Evolutionary conservation across 2,113 vertebrate genomes (phyloP), one percentile per base, ranked within the genome.

Genomic region (Istiophorus platypterus): DNA sequence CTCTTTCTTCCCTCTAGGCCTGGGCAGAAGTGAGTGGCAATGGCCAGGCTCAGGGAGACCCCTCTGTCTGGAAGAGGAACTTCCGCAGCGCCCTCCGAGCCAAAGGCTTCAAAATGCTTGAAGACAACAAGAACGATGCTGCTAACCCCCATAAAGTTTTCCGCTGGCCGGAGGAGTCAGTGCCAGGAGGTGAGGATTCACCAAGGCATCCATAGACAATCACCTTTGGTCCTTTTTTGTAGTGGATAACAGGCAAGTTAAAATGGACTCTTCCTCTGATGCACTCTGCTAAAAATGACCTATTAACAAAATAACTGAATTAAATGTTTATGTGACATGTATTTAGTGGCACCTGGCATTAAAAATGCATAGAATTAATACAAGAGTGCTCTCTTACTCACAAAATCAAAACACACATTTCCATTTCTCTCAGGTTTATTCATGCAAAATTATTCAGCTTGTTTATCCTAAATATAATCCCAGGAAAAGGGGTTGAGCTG

Each of bases 41-140:
- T 0, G 93, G 92, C 7, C 89, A 27, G 3, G 92, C 93, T 37
- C 52, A 49, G 0, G 93, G 95, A 0, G 95, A 96, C 1, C 56
- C 92, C 17, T 93, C 96, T 0, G 92, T 97, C 22, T 98, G 97
- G 97, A 98, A 98, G 88, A 95, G 97, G 82, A 98, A 98, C 91
- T 97, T 98, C 89, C 95, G 97, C 24, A 94, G 96, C 0, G 96
- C 96, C 52, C 92, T 98, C n/a, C 94, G 96, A 82, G 93, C 94
- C 22, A 96, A 97, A 83, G 89, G 92, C 24, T 95, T 89, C 75
- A 86, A 41, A 2, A 3, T 94, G 84, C 27, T 95, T 0, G 18
- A 41, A 0, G 96, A 98, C 84, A 92, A 80, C 14, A 97, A 95
- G 86, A 96, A 96, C 12, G 95, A 97, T 4, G 14, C 93, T 0